phyloP scores from a whole-genome alignment of 2,113 vertebrate species.

The Rhagologus leucostigma region DNA sequence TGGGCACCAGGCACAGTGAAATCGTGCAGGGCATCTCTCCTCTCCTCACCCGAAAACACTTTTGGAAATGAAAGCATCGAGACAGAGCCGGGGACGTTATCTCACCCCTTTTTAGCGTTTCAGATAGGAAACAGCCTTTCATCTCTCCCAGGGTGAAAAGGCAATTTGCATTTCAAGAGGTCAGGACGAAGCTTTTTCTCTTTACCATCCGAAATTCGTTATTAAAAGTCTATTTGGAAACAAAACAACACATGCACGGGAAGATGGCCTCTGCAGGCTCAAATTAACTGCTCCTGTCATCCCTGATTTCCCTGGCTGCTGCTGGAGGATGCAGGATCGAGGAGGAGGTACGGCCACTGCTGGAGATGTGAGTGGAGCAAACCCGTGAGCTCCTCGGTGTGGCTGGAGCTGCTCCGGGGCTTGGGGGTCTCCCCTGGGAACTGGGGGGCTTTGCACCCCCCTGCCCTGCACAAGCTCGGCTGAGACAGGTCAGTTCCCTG shows the following conservation, averaged over 20 bases:
- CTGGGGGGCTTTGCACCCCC: fast-evolving
- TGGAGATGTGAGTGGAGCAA: neutral
- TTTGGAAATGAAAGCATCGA: neutral
- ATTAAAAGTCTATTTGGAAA: neutral
- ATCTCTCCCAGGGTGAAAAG: neutral
- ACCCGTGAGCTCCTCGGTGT: fast-evolving
- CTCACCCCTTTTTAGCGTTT: neutral
- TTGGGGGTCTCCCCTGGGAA: neutral
- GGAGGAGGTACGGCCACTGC: fast-evolving
- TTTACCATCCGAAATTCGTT: neutral
- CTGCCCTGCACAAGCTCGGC: neutral
- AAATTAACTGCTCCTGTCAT: neutral
- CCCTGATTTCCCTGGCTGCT: neutral
- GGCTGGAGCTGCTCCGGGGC: neutral
- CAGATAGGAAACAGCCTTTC: neutral
- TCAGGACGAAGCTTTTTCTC: neutral
- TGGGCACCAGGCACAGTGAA: neutral
- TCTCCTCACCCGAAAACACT: neutral
- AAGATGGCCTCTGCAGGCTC: slow-evolving; percentile 7
- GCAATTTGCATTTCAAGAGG: slow-evolving; percentile 46
- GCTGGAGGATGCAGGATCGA: neutral
- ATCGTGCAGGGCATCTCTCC: neutral
- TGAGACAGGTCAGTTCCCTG: fast-evolving
- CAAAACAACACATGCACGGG: neutral
- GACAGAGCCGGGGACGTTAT: neutral